Evolutionary conservation across 1,140 invertebrate genomes (phyloP), one percentile per base, ranked within the genome.

Genomic region (Drosophila sulfurigaster): DNA sequence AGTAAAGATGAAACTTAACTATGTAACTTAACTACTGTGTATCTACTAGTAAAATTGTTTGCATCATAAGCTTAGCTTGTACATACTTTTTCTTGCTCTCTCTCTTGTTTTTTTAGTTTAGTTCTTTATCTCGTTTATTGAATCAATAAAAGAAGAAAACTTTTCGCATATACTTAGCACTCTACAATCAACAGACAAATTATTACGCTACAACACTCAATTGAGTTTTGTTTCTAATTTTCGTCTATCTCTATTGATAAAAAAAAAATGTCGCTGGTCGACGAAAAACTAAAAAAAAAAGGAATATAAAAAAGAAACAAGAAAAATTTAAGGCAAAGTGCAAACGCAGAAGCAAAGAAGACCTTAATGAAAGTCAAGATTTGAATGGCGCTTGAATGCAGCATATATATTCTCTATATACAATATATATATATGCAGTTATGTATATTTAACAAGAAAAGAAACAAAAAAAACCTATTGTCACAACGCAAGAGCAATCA

Each of bases 401-500:
- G 63, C 38, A 25, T 43, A 59, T 25, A 79, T 81, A 62, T 77
- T 72, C 72, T 81, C 63, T 20, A 63, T 46, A 43, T 69, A 49
- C 5, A 51, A 49, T 66, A 64, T 57, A 56, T 51, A 58, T 57
- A 52, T 75, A 81, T 69, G 65, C 62, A 75, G 74, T 78, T 66
- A 74, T 82, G 78, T 65, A 71, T 45, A 79, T 62, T 65, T 69
- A 82, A 75, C 67, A 73, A 20, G 20, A 20, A 20, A 3, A 20
- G 2, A 20, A 3, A 20, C 2, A 20, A 20, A 20, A 20, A 64
- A 72, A 78, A 78, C 71, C 85, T 87, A 87, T 87, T 86, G 79
- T 87, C 82, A 86, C 79, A 86, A 86, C 82, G 82, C 82, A 87
- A 87, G 76, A 86, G 82, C 82, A 86, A 86, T 86, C 82, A 86